phyloP scores from a whole-genome alignment of 2,888 invertebrate genomes.

The Diarsia brunnea region DNA sequence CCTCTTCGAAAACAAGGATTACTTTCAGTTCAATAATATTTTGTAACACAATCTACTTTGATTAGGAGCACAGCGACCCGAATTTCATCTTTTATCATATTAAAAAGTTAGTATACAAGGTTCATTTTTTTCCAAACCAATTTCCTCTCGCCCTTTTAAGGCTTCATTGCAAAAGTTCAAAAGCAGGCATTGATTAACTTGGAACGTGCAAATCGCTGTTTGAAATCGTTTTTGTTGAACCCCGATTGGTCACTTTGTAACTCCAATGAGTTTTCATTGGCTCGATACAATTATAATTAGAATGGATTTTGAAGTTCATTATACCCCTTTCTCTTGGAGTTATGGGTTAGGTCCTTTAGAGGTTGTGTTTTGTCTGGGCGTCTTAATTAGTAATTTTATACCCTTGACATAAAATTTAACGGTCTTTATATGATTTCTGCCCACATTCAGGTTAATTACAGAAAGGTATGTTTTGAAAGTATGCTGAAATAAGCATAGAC shows the following conservation, averaged over 20 bases:
- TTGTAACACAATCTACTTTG: conserved; percentile 39
- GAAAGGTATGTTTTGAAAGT: neutral
- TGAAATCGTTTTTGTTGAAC: conserved; percentile 62
- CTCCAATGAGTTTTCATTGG: conserved; percentile 56
- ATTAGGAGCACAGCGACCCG: conserved; percentile 46
- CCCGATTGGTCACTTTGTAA: conserved; percentile 62
- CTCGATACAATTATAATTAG: conserved; percentile 58
- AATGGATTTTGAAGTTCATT: conserved; percentile 33
- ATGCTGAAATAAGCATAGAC: neutral
- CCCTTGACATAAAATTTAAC: neutral
- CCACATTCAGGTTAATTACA: neutral
- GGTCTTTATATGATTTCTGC: conserved; percentile 11
- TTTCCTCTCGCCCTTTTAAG: conserved; percentile 63
- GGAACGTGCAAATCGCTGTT: conserved; percentile 69
- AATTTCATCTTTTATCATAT: conserved; percentile 68
- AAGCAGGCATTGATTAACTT: conserved; percentile 69
- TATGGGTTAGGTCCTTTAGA: conserved; percentile 15
- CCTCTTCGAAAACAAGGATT: conserved; percentile 25
- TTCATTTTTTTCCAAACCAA: conserved; percentile 66
- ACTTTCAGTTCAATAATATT: conserved; percentile 37
- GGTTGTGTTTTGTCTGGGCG: conserved; percentile 1
- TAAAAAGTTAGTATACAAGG: conserved; percentile 65
- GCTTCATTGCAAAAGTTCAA: conserved; percentile 65
- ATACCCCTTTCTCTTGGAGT: conserved; percentile 7
- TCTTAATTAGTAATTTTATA: conserved; percentile 32